These are phyloP conservation scores for Mactra quadrangularis DNA, from an alignment of 1,140 invertebrate genomes.

Conservation along the genomic window DNA sequence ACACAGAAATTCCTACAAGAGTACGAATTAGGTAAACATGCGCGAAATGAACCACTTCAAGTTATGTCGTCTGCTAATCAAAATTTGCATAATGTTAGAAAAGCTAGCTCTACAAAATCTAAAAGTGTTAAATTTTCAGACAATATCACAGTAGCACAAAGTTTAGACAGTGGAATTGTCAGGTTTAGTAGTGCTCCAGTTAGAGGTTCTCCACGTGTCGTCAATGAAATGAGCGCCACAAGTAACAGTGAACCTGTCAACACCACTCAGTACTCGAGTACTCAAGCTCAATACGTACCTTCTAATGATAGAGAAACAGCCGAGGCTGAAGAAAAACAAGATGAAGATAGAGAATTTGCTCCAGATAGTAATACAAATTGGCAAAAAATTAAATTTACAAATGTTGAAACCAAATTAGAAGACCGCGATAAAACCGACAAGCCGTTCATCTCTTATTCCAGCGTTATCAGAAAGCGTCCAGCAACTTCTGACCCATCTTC, in stretches of 20 bases:
- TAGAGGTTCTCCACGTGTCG: constrained; percentile 40
- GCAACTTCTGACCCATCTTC: constrained; percentile 41
- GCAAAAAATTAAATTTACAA: constrained; percentile 21
- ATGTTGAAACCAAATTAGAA: constrained; percentile 32
- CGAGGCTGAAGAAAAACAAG: constrained; percentile 26
- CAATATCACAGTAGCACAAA: constrained; percentile 72
- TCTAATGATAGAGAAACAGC: constrained; percentile 63
- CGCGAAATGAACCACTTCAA: constrained; percentile 74
- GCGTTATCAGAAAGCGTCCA: constrained; percentile 26
- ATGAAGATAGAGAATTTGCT: constrained; percentile 24
- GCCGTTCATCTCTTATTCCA: constrained; percentile 19
- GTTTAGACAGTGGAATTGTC: constrained; percentile 67
- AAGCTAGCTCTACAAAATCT: constrained; percentile 56
- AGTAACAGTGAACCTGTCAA: constrained; percentile 33
- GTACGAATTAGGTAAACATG: constrained; percentile 69
- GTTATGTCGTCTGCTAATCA: constrained; percentile 80
- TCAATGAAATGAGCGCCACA: constrained; percentile 3
- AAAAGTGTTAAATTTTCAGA: constrained; percentile 79
- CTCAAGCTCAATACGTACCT: constrained; percentile 71
- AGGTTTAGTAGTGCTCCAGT: constrained; percentile 64
- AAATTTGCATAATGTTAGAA: constrained; percentile 73
- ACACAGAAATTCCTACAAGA: constrained; percentile 82
- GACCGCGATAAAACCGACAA: constrained; percentile 1
- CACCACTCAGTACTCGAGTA: constrained; percentile 75
- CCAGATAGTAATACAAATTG: not conserved